These are phyloP conservation scores for Calcarius lapponicus DNA, from an alignment of 2,797 vertebrate species.

Conservation along the genomic window DNA sequence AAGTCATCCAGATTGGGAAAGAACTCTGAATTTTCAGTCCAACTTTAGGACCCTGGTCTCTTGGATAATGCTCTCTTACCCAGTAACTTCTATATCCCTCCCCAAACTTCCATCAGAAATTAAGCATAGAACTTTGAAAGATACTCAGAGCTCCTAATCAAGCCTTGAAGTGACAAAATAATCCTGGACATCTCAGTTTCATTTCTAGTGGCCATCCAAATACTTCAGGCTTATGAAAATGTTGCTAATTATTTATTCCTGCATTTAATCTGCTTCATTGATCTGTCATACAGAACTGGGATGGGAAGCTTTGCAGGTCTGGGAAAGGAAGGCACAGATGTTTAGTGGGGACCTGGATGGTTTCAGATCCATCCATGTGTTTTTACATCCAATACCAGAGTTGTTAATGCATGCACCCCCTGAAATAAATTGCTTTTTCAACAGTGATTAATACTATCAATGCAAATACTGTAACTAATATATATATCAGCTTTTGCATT, in stretches of 20 bases:
- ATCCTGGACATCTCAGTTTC: background rate
- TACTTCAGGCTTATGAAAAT: background rate
- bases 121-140: background rate
- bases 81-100: background rate
- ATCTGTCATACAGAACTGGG: background rate
- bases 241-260: conserved; percentile 6
- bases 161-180: background rate
- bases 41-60: background rate
- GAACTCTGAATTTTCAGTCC: background rate
- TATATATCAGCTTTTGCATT: background rate
- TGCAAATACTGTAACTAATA: background rate
- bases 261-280: background rate
- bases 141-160: background rate
- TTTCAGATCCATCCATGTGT: background rate
- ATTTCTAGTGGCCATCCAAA: conserved; percentile 3
- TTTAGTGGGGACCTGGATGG: background rate
- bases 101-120: background rate
- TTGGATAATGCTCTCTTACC: background rate
- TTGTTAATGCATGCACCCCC: background rate
- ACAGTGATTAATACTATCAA: background rate
- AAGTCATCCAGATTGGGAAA: background rate
- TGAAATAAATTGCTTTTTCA: background rate
- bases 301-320: background rate
- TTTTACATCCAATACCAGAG: background rate
- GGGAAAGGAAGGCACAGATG: background rate